Evolutionary conservation across 2,888 invertebrate species (phyloP).

Genomic region (Caenorhabditis uteleia): DNA sequence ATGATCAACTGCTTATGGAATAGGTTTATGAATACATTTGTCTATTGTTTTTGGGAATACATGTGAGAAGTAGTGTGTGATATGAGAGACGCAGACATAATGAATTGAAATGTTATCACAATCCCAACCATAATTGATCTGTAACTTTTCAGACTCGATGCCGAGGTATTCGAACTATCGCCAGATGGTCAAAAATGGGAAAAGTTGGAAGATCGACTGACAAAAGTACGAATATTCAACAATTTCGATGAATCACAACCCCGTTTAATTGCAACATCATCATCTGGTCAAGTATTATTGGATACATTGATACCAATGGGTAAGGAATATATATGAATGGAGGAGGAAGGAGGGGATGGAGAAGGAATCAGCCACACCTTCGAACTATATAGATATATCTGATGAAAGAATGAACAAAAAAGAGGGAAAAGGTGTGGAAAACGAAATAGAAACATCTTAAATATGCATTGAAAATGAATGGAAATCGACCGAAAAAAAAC

Average conservation of each 20-base stretch:
- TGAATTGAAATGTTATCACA: neutral
- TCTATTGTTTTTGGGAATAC: neutral
- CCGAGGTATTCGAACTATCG: conserved; percentile 38
- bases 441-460: no score
- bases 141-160: conserved; percentile 27
- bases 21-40: neutral
- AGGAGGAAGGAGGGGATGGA: no score
- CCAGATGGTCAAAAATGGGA: conserved; percentile 40
- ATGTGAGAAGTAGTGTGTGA: no score
- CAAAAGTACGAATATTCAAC: conserved; percentile 39
- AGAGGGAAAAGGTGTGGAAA: no score
- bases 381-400: no score
- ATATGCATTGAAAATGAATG: no score
- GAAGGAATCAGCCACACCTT: no score
- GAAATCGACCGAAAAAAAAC: no score
- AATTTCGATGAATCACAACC: conserved; percentile 38
- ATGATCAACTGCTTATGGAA: neutral
- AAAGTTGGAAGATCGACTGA: conserved; percentile 22
- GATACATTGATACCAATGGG: conserved; percentile 36
- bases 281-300: conserved; percentile 28
- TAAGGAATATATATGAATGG: no score
- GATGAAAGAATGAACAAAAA: no score
- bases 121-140: neutral
- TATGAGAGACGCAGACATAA: no score
- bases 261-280: conserved; percentile 28